phyloP scores from a whole-genome alignment of 2,113 vertebrate species.

The Hippoglossus stenolepis region DNA sequence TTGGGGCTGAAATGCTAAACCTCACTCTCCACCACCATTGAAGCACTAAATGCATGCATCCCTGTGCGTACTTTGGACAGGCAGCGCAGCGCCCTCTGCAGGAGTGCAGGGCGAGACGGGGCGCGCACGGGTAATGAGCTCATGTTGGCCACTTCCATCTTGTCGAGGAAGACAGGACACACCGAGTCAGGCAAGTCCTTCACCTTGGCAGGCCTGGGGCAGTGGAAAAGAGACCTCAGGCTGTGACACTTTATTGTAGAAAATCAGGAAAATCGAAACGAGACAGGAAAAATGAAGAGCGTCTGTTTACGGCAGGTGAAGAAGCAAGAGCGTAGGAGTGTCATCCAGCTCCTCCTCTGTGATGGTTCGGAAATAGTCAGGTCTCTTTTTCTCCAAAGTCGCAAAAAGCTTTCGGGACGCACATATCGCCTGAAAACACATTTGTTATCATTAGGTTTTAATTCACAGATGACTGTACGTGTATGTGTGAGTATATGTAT shows the following conservation, averaged over 20 bases:
- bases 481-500: neutral
- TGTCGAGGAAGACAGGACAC: conserved; percentile 63
- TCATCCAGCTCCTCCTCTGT: conserved; percentile 61
- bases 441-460: neutral
- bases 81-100: conserved; percentile 64
- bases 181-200: conserved; percentile 60
- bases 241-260: neutral
- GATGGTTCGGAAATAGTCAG: conserved; percentile 69
- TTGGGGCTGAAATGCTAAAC: too few species aligned
- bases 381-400: conserved; percentile 53
- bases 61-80: conserved; percentile 46
- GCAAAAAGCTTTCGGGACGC: conserved; percentile 69
- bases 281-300: neutral
- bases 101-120: conserved; percentile 41
- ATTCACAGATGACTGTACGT: neutral
- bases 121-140: conserved; percentile 34
- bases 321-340: conserved; percentile 66
- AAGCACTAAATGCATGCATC: neutral
- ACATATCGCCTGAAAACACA: conserved; percentile 67
- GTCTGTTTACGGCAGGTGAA: conserved; percentile 72
- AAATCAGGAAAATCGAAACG: neutral
- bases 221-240: neutral
- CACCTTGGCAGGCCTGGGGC: conserved; percentile 54
- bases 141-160: conserved; percentile 65
- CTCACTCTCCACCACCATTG: too few species aligned